These are phyloP conservation scores for Zaprionus davidi DNA, from an alignment of 1,140 invertebrate species.

Conservation along the genomic window DNA sequence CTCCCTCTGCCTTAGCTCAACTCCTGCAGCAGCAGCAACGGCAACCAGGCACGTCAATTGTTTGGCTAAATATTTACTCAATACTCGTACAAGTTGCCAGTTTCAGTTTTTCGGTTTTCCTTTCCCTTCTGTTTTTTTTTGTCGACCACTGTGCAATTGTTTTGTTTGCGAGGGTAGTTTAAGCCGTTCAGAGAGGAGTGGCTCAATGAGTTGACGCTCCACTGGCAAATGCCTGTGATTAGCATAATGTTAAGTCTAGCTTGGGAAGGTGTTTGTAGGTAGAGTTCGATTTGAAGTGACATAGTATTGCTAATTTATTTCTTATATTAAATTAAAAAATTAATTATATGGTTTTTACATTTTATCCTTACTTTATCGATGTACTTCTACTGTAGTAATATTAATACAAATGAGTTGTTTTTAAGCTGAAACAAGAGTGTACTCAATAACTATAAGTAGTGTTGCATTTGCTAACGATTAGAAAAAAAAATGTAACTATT, in stretches of 20 bases:
- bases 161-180: conserved; percentile 35
- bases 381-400: too few species aligned
- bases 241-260: conserved; percentile 13
- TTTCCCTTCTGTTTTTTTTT: background rate
- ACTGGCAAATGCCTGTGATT: conserved; percentile 25
- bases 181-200: background rate
- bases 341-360: too few species aligned
- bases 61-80: conserved; percentile 78
- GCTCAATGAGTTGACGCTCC: conserved; percentile 19
- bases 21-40: background rate
- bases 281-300: background rate
- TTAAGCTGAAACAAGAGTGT: too few species aligned
- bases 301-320: background rate
- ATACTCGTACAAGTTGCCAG: conserved; percentile 78
- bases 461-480: too few species aligned
- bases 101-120: conserved; percentile 51
- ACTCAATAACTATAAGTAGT: too few species aligned
- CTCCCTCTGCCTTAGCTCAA: background rate
- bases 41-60: conserved; percentile 77
- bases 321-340: too few species aligned
- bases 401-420: too few species aligned
- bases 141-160: conserved; percentile 2
- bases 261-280: background rate
- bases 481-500: too few species aligned
- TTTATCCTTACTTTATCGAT: too few species aligned